A percentile compares a stretch with the other conserved stretches of the same genome.
phyloP scores from a whole-genome alignment of 2,888 invertebrate genomes.

The Luperina testacea region DNA sequence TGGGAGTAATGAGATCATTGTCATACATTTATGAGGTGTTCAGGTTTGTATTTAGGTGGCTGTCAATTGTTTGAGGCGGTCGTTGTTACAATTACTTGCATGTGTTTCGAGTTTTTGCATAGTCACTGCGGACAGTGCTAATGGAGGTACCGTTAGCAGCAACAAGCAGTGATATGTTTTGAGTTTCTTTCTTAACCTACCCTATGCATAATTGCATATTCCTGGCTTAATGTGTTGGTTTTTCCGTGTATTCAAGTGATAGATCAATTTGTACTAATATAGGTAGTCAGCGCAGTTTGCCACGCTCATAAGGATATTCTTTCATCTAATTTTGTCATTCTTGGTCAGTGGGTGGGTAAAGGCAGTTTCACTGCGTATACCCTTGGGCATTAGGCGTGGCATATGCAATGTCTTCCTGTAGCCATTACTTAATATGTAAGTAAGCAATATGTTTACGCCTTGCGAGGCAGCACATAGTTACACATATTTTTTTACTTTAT shows the following conservation, averaged over 20 bases:
- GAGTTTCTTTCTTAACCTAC: neutral
- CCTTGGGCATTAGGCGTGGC: neutral
- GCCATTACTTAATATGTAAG: too few species aligned
- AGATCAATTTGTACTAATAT: neutral
- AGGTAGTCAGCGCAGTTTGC: neutral
- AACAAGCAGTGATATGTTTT: neutral
- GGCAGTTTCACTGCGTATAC: neutral
- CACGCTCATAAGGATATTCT: neutral
- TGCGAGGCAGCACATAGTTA: too few species aligned
- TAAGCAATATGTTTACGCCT: too few species aligned
- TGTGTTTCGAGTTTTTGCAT: constrained; percentile 21
- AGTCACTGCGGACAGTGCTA: neutral
- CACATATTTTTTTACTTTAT: too few species aligned
- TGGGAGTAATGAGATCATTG: constrained; percentile 80
- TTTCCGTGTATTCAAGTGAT: neutral
- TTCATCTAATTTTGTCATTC: neutral
- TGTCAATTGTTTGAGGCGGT: constrained; percentile 53
- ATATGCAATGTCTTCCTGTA: neutral
- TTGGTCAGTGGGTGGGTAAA: neutral
- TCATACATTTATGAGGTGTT: constrained; percentile 49
- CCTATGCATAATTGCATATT: too few species aligned
- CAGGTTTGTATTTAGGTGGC: constrained; percentile 43
- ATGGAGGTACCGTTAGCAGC: too few species aligned
- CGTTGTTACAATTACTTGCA: constrained; percentile 11
- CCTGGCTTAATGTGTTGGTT: neutral